Evolutionary conservation across 1,140 invertebrate genomes (phyloP).

Genomic region (Agraylea sexmaculata): DNA sequence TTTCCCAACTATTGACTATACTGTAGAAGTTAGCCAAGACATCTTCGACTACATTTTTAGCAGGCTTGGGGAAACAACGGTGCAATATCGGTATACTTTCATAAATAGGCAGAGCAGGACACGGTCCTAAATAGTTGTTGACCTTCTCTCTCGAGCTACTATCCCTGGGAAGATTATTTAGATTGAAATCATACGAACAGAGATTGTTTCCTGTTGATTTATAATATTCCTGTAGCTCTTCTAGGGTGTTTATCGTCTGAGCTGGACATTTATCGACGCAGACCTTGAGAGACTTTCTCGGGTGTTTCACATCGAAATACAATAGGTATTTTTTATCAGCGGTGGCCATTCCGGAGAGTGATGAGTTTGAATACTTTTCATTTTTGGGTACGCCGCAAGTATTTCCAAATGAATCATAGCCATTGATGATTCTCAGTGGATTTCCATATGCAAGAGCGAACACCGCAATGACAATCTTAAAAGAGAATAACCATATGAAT

Average conservation of each 20-base stretch:
- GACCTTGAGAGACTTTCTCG: constrained; percentile 68
- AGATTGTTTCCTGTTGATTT: constrained; percentile 57
- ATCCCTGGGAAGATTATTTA: constrained; percentile 27
- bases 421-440: constrained; percentile 76
- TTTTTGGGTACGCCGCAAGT: constrained; percentile 79
- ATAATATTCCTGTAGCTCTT: constrained; percentile 68
- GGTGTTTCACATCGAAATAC: constrained; percentile 68
- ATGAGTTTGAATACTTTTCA: constrained; percentile 57
- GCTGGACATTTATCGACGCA: constrained; percentile 83
- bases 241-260: constrained; percentile 44
- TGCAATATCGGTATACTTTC: constrained; percentile 69
- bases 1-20: constrained; percentile 76
- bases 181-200: constrained; percentile 59
- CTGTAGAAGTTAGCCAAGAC: constrained; percentile 63
- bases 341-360: constrained; percentile 70
- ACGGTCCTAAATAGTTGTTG: constrained; percentile 53
- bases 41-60: constrained; percentile 46
- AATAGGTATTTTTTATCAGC: constrained; percentile 71
- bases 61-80: constrained; percentile 68
- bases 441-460: constrained; percentile 86
- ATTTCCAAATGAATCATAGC: constrained; percentile 93
- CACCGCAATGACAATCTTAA: constrained; percentile 69
- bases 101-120: constrained; percentile 59
- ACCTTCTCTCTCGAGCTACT: constrained; percentile 24
- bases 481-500: too few relatives aligned